Conservation (phyloP, 2,797 vertebrate genomes). For the Macropus fuliginosus region DNA sequence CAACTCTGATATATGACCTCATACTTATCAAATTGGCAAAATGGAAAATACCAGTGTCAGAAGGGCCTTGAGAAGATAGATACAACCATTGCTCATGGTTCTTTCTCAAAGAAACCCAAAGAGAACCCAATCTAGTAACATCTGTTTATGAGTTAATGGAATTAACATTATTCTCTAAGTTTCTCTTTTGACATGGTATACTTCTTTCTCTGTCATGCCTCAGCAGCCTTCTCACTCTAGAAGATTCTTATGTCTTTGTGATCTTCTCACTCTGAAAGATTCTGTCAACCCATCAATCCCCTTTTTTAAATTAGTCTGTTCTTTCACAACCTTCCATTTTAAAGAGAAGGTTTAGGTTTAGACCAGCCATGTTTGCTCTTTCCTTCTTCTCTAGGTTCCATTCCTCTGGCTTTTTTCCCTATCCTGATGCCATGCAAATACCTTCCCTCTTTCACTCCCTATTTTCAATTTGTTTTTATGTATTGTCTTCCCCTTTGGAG, state of each 20-base stretch:
- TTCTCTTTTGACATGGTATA: neutral
- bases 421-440: neutral
- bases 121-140: neutral
- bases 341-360: neutral
- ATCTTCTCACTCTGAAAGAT: neutral
- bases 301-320: neutral
- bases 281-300: neutral
- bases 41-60: neutral
- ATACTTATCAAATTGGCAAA: neutral
- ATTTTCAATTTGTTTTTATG: neutral
- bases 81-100: neutral
- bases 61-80: neutral
- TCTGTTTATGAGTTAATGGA: neutral
- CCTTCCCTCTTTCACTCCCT: neutral
- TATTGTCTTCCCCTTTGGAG: neutral
- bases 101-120: neutral
- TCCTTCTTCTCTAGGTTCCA: neutral
- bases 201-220: neutral
- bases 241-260: neutral
- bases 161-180: neutral
- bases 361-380: neutral
- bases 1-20: neutral
- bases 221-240: neutral
- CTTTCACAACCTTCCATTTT: neutral
- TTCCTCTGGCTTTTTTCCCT: neutral